phyloP scores from a whole-genome alignment of 2,888 invertebrate genomes.

The Tachina grossa region DNA sequence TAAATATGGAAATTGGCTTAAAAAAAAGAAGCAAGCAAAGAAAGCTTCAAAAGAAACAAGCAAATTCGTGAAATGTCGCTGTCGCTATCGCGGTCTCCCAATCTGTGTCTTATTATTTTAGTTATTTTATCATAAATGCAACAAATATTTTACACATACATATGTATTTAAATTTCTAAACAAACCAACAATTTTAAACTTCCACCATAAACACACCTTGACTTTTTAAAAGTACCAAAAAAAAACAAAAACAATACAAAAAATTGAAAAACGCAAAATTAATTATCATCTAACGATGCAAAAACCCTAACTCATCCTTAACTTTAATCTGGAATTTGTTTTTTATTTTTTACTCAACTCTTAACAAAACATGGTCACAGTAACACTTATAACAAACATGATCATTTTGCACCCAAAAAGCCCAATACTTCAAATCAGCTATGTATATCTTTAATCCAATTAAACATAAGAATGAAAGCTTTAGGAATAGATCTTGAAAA shows the following conservation, averaged over 20 bases:
- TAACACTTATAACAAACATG: constrained; percentile 55
- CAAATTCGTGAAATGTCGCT: constrained; percentile 83
- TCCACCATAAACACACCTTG: constrained; percentile 59
- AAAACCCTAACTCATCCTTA: constrained; percentile 59
- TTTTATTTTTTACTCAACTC: constrained; percentile 10
- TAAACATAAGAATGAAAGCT: constrained; percentile 24
- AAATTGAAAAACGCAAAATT: no score
- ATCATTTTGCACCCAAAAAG: constrained; percentile 31
- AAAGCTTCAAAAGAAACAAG: constrained; percentile 74
- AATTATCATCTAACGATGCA: constrained; percentile 9
- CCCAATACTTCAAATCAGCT: constrained; percentile 26
- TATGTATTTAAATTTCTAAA: constrained; percentile 2
- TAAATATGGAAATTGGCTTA: constrained; percentile 29
- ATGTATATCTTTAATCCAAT: constrained; percentile 19
- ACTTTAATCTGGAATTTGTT: constrained; percentile 13
- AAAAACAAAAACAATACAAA: constrained; percentile 33
- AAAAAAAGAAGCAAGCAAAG: constrained; percentile 32
- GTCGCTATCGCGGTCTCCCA: constrained; percentile 84
- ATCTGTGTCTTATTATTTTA: constrained; percentile 81
- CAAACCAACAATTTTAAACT: constrained; percentile 51
- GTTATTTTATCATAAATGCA: constrained; percentile 49
- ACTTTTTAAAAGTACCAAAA: constrained; percentile 44
- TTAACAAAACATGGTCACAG: constrained; percentile 55
- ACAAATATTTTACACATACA: constrained; percentile 42
- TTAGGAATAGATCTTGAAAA: constrained; percentile 25